Percentiles rank a stretch among this genome's conserved stretches.
Evolutionary conservation across 2,888 invertebrate genomes (phyloP).

Genomic region (Agrochola circellaris): DNA sequence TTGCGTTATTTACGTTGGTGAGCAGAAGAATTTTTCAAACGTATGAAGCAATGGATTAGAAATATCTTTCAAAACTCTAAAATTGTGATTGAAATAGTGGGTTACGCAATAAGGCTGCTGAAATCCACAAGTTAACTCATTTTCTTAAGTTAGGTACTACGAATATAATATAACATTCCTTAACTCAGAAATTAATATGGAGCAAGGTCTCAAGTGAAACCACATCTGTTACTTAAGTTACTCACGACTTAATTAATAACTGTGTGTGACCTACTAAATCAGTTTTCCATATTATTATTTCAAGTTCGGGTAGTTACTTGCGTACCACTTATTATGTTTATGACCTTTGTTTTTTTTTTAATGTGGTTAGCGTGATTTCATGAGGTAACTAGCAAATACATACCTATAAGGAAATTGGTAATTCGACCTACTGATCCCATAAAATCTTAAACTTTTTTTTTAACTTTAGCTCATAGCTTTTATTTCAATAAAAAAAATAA

Average conservation of each 20-base stretch:
- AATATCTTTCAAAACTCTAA: too few species aligned
- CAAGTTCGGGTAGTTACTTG: not conserved
- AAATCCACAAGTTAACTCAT: not conserved
- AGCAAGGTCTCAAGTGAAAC: not conserved
- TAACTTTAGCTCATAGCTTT: too few species aligned
- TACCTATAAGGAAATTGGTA: not conserved
- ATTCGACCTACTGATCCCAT: not conserved
- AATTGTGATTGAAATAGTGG: too few species aligned
- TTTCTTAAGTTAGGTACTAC: not conserved
- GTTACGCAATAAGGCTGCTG: not conserved
- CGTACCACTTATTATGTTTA: not conserved
- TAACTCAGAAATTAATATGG: constrained; percentile 25
- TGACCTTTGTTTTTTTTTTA: not conserved
- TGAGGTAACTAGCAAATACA: not conserved
- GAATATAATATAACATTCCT: not conserved
- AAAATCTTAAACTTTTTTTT: too few species aligned
- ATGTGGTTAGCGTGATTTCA: not conserved
- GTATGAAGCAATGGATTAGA: too few species aligned
- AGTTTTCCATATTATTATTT: constrained; percentile 17
- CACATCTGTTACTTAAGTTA: constrained; percentile 25
- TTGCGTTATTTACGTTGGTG: too few species aligned
- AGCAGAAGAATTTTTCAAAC: too few species aligned
- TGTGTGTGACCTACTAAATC: constrained; percentile 20
- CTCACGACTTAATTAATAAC: constrained; percentile 32
- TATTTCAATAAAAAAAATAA: too few species aligned